Evolutionary conservation across 2,888 invertebrate genomes (phyloP).

Genomic region (Drosophila buzzatii): DNA sequence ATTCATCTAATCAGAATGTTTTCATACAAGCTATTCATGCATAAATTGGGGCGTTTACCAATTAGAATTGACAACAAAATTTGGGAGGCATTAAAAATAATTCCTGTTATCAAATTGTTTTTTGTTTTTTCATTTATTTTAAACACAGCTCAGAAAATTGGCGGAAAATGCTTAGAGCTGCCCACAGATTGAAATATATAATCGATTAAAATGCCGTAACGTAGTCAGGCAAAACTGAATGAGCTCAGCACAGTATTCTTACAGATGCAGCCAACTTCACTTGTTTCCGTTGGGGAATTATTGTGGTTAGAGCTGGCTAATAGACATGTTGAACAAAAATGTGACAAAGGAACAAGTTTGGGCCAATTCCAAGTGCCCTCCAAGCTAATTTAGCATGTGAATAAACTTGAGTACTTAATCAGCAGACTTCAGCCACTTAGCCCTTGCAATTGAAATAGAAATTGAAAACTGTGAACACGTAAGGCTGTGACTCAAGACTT

Average conservation of each 20-base stretch:
- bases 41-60: conserved; percentile 11
- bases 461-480: neutral
- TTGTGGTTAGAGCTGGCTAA: neutral
- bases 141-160: neutral
- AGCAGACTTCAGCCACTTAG: neutral
- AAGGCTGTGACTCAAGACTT: neutral
- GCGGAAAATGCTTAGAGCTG: neutral
- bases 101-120: conserved; percentile 18
- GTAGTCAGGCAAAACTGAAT: neutral
- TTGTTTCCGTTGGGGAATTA: neutral
- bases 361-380: neutral
- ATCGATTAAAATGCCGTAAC: neutral
- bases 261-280: conserved; percentile 1
- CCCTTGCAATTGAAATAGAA: neutral
- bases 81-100: neutral
- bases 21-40: conserved; percentile 26
- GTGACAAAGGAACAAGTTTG: neutral
- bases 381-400: neutral
- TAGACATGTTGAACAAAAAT: neutral
- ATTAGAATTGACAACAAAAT: conserved; percentile 5
- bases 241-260: neutral
- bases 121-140: neutral
- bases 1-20: conserved; percentile 6
- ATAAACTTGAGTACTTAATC: neutral
- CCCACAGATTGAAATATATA: neutral